Percentiles rank a stretch among this genome's conserved stretches.
Conservation (phyloP, 2,888 invertebrate genomes). For the Ypsolopha sequella region DNA sequence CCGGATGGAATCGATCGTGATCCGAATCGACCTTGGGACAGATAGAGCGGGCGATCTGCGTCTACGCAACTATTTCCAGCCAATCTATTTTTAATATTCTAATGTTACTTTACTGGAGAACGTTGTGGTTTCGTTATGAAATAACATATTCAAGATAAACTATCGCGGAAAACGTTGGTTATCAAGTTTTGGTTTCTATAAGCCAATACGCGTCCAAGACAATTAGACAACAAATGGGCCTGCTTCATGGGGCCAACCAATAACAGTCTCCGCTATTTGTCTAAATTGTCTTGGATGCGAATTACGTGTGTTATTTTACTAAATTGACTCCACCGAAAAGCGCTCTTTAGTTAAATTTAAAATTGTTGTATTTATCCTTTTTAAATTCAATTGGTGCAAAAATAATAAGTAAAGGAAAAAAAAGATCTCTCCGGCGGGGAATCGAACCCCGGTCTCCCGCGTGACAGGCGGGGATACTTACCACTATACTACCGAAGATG, state of each 20-base stretch:
- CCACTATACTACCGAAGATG: constrained; percentile 65
- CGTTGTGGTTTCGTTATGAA: too few relatives aligned
- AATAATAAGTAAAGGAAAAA: background rate
- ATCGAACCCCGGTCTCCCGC: constrained; percentile 73
- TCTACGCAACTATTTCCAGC: background rate
- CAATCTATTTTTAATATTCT: background rate
- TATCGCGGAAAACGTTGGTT: too few relatives aligned
- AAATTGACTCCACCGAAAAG: too few relatives aligned
- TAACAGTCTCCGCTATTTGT: background rate
- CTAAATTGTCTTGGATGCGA: background rate
- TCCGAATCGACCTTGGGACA: background rate
- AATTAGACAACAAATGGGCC: too few relatives aligned
- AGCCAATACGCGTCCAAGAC: too few relatives aligned
- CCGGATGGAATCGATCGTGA: background rate
- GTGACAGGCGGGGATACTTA: constrained; percentile 72
- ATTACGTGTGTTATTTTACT: background rate
- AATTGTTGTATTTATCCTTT: background rate
- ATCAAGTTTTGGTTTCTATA: too few relatives aligned
- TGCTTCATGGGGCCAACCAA: background rate
- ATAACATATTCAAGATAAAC: too few relatives aligned
- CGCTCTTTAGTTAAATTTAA: too few relatives aligned
- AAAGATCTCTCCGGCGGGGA: constrained; percentile 55
- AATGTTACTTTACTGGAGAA: background rate
- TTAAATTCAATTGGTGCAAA: background rate
- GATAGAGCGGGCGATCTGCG: background rate